These are phyloP conservation scores for Chymomyza procnemis DNA, from an alignment of 2,888 invertebrate genomes.

Conservation along the genomic window DNA sequence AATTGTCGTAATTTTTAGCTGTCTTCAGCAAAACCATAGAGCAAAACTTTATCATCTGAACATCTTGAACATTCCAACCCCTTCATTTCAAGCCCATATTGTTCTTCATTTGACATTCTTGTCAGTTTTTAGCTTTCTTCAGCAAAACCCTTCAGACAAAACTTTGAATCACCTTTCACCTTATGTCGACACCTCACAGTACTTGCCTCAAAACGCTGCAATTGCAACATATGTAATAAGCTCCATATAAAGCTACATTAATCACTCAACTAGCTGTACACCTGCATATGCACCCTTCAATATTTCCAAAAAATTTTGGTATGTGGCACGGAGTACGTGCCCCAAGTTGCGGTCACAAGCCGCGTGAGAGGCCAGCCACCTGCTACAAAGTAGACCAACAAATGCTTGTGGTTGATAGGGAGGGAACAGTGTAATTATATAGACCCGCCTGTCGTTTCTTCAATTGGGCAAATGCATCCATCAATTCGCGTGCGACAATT, in stretches of 20 bases:
- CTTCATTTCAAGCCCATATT: too few relatives aligned
- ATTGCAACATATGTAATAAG: not conserved
- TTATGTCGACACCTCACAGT: not conserved
- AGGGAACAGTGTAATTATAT: conserved; percentile 25
- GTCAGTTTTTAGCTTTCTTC: too few relatives aligned
- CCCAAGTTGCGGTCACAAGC: conserved; percentile 12
- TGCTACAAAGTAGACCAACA: conserved; percentile 9
- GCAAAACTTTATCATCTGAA: too few relatives aligned
- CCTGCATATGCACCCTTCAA: conserved; percentile 8
- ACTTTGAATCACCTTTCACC: not conserved
- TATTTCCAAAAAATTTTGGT: not conserved
- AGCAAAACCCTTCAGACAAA: too few relatives aligned
- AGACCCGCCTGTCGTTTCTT: conserved; percentile 28
- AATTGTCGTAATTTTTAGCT: too few relatives aligned
- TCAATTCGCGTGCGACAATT: conserved; percentile 32
- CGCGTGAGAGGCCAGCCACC: conserved; percentile 25
- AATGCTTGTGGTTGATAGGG: conserved; percentile 4
- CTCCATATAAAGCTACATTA: not conserved
- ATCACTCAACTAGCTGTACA: not conserved
- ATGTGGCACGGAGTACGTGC: not conserved
- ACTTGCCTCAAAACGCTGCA: not conserved
- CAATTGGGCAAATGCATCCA: conserved; percentile 46
- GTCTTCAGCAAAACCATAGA: too few relatives aligned
- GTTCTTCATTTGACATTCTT: too few relatives aligned
- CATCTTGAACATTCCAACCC: too few relatives aligned